Base-by-base conservation (phyloP, 2,888 invertebrate genomes). In the Yponomeuta evonymella region DNA sequence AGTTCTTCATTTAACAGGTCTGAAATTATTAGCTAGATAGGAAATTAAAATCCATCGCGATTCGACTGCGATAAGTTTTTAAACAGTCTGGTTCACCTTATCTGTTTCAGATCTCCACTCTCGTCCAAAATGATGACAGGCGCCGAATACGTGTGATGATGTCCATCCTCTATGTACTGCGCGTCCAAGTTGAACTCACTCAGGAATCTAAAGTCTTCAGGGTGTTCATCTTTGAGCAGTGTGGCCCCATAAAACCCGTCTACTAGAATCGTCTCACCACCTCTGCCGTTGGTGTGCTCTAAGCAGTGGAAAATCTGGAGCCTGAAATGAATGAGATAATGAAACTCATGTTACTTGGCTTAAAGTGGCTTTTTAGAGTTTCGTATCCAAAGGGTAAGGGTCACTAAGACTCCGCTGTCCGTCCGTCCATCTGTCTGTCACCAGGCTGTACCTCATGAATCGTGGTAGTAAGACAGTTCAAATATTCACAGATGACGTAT, bases 221-320 rank as follows among this genome's bases (percentile, higher is more conserved):
- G 94, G 78, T 92, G 82, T 1, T 92, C 85, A 2, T 86, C 79
- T 70, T 89, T 90, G 30, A 96, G 82, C 70, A 92, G 86, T 10
- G 89, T 81, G 0, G 95, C 95, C 6, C 94, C 95, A 71, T 94
- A 90, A 79, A 96, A 95, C 0, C 96, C 97, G 79, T 97, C 97
- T 0, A 95, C 95, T 2, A 97, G 88, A 66, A 96, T 86, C 0
- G 95, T 96, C 75, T 96, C 94, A 0, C 97, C 97, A 0, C 97
- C 97, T 0, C 81, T 84, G 0, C 94, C 94, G 11, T 93, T 92
- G 6, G 77, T 76, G 71, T 92, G 90, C 70, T 90, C 85, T 2
- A 92, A 69, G 71, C 91, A 89, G 72, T 92, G 92, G 0, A 93
- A 80, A 29, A 92, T 81, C 80, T 92, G 92, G 5, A 93, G 80